Percentiles rank a stretch among this genome's conserved stretches.
Evolutionary conservation across 2,888 invertebrate species (phyloP).

Genomic region (Diaphora mendica): DNA sequence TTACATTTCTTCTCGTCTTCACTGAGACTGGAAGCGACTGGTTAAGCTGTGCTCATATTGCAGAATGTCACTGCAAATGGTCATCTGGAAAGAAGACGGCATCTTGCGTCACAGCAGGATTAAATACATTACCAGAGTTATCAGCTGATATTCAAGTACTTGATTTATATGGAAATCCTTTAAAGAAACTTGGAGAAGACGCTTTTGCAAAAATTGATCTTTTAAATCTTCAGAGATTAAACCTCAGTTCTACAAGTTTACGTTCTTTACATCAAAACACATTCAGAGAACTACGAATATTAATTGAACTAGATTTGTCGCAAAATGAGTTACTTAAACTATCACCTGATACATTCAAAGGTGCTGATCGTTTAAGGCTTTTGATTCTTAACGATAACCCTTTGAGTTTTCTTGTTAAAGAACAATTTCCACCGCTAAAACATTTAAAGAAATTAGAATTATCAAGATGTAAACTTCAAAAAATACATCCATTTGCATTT

Average conservation of each 20-base stretch:
- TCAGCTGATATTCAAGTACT: constrained; percentile 88
- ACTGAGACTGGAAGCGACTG: constrained; percentile 88
- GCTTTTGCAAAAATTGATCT: constrained; percentile 93
- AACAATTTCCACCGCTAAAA: constrained; percentile 93
- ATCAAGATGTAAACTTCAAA: constrained; percentile 91
- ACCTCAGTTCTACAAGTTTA: constrained; percentile 91
- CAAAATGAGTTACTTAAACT: constrained; percentile 91
- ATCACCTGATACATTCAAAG: constrained; percentile 92
- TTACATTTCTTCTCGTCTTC: constrained; percentile 66
- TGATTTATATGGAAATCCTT: constrained; percentile 92
- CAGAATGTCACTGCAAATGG: constrained; percentile 96
- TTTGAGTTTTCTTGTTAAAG: constrained; percentile 88
- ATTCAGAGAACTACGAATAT: constrained; percentile 93
- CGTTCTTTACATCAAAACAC: constrained; percentile 92
- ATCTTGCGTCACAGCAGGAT: constrained; percentile 91
- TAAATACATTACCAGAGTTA: constrained; percentile 89
- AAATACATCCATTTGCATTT: constrained; percentile 92
- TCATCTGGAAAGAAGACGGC: constrained; percentile 96
- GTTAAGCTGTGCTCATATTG: constrained; percentile 91
- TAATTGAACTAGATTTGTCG: constrained; percentile 94
- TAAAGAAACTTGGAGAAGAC: constrained; percentile 90
- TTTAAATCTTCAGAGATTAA: constrained; percentile 94
- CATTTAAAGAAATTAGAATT: constrained; percentile 93
- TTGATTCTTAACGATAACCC: constrained; percentile 94
- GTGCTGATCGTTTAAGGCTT: constrained; percentile 92